Conservation (phyloP, 2,797 vertebrate genomes). For the Tragelaphus eurycerus region DNA sequence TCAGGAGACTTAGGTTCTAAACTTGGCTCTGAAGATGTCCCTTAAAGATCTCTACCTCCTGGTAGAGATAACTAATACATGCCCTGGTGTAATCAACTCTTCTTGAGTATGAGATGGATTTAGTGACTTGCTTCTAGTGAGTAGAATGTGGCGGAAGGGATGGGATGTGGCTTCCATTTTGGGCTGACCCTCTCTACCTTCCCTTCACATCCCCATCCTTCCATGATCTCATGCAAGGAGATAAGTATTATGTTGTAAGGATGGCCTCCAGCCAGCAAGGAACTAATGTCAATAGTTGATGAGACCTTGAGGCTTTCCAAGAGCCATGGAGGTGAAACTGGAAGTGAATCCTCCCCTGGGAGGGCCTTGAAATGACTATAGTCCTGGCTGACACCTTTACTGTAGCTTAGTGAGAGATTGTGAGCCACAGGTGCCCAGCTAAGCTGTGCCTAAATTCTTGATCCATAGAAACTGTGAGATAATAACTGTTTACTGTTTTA, state of each 20-base stretch:
- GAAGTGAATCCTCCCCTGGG: background rate
- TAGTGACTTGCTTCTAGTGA: background rate
- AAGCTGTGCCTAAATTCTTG: background rate
- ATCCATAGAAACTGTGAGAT: background rate
- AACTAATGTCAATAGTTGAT: background rate
- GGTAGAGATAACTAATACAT: background rate
- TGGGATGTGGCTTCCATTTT: background rate
- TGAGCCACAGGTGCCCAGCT: background rate
- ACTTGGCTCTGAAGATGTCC: background rate
- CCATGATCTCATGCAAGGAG: background rate
- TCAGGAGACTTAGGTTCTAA: background rate
- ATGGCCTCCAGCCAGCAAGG: background rate
- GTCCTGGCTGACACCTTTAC: background rate
- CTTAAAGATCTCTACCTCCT: background rate
- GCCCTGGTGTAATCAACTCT: background rate
- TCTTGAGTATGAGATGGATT: background rate
- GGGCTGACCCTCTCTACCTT: background rate
- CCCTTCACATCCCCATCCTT: background rate
- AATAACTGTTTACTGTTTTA: background rate
- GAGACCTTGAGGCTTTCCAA: background rate
- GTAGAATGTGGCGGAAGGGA: background rate
- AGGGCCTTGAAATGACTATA: background rate
- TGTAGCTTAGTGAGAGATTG: background rate
- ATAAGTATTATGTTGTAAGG: background rate
- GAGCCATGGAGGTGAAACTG: background rate